A percentile compares a stretch with the other conserved stretches of the same genome.
Conservation (phyloP, 2,113 vertebrate genomes). For the Ivindomyrus marchei region DNA sequence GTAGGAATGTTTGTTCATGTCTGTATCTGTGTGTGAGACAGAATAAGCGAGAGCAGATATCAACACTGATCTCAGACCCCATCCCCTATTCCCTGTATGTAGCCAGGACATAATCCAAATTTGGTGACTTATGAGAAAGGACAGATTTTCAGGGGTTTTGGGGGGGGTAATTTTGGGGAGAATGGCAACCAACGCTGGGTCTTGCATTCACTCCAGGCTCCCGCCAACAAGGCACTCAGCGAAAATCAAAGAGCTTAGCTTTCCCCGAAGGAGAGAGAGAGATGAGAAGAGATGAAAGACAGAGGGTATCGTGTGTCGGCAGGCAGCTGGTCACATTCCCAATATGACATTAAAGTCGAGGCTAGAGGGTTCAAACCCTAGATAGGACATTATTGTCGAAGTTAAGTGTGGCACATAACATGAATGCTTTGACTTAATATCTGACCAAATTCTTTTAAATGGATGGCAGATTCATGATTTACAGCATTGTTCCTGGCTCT, state of each 20-base stretch:
- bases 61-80: background rate
- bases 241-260: background rate
- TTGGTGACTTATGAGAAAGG: background rate
- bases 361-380: background rate
- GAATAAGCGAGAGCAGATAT: background rate
- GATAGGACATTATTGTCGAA: background rate
- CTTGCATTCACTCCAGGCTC: background rate
- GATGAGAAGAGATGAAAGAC: background rate
- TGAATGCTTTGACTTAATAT: background rate
- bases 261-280: background rate
- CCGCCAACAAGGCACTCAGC: background rate
- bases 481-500: background rate
- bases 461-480: background rate
- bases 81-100: background rate
- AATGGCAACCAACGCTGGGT: background rate
- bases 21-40: background rate
- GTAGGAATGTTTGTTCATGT: background rate
- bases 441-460: background rate
- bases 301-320: background rate
- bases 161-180: background rate
- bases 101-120: background rate
- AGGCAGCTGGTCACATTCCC: background rate
- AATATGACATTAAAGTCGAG: background rate
- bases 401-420: background rate
- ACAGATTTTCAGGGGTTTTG: background rate